phyloP scores from a whole-genome alignment of 1,140 invertebrate species.

The Hyposmocoma kahamanoa region DNA sequence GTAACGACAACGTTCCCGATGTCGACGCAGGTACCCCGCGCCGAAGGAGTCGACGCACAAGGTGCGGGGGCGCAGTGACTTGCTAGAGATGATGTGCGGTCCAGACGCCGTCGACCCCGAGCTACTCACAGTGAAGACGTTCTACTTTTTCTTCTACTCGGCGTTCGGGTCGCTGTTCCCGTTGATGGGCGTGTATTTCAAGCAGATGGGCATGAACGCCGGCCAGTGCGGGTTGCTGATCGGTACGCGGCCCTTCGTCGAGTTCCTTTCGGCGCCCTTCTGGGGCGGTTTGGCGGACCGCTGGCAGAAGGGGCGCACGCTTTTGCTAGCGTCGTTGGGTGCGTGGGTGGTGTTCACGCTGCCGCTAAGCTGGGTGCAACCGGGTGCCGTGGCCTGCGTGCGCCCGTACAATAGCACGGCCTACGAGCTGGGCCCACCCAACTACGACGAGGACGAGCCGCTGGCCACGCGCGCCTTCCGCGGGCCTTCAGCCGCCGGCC shows the following conservation, averaged over 20 bases:
- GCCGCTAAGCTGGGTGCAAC: constrained; percentile 95
- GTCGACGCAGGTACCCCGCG: constrained; percentile 80
- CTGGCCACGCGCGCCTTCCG: constrained; percentile 30
- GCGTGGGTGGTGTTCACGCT: constrained; percentile 98
- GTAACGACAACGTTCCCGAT: too few relatives aligned
- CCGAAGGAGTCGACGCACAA: constrained; percentile 92
- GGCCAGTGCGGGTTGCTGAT: constrained; percentile 94
- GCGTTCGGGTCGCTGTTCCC: constrained; percentile 99
- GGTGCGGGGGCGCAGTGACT: constrained; percentile 87
- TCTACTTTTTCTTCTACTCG: constrained; percentile 99
- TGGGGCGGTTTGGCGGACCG: constrained; percentile 96
- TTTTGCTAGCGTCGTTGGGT: constrained; percentile 92
- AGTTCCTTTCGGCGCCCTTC: constrained; percentile 97
- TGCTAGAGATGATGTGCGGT: constrained; percentile 89
- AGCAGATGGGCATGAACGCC: constrained; percentile 98
- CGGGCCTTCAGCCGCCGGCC: constrained; percentile 29
- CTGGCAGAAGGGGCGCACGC: constrained; percentile 89
- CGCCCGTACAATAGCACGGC: constrained; percentile 83
- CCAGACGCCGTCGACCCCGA: constrained; percentile 87
- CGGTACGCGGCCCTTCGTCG: constrained; percentile 95
- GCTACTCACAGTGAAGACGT: constrained; percentile 93
- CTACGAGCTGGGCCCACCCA: constrained; percentile 70
- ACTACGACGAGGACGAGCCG: constrained; percentile 51
- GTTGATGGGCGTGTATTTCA: constrained; percentile 98
- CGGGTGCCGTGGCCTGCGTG: constrained; percentile 91